These are phyloP conservation scores for Drosophila subpulchrella DNA, from an alignment of 1,140 invertebrate genomes.

Conservation along the genomic window DNA sequence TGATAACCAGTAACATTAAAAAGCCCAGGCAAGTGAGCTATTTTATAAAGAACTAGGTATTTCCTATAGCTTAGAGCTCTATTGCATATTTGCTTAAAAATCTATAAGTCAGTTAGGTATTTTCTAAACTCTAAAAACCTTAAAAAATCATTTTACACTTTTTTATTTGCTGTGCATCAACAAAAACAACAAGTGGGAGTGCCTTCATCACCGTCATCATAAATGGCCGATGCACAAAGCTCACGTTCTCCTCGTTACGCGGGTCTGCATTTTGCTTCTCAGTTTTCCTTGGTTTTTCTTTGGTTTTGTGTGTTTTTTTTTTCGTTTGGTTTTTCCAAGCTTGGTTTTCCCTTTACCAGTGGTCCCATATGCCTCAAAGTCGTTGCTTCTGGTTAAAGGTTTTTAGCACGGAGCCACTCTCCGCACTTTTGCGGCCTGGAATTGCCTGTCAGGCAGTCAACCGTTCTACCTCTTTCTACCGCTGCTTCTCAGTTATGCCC, in stretches of 20 bases:
- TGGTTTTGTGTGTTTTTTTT: slow-evolving; percentile 10
- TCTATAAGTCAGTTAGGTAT: too few relatives aligned
- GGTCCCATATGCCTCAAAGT: slow-evolving; percentile 69
- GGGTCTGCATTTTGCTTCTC: slow-evolving; percentile 35
- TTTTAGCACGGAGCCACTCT: slow-evolving; percentile 59
- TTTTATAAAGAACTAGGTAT: too few relatives aligned
- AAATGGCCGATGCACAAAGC: slow-evolving; percentile 64
- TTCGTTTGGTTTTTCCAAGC: slow-evolving; percentile 28
- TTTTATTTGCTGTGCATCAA: slow-evolving; percentile 17
- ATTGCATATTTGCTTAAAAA: too few relatives aligned
- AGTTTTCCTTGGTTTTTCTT: slow-evolving; percentile 9
- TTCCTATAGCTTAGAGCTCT: too few relatives aligned
- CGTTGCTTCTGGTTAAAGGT: slow-evolving; percentile 77
- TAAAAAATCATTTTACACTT: too few relatives aligned
- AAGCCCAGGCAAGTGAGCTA: too few relatives aligned
- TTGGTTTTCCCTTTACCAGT: slow-evolving; percentile 28
- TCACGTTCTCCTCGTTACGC: slow-evolving; percentile 75
- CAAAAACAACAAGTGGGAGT: slow-evolving; percentile 65
- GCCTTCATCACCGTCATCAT: slow-evolving; percentile 62
- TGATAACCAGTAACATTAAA: too few relatives aligned
- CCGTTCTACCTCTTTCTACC: slow-evolving; percentile 1
- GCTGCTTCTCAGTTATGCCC: slow-evolving; percentile 4
- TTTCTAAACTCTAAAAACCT: too few relatives aligned
- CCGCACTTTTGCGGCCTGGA: slow-evolving; percentile 68
- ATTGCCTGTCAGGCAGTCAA: slow-evolving; percentile 48